These are phyloP conservation scores for Coelinius sp. DNA, from an alignment of 2,888 invertebrate genomes.

Conservation along the genomic window DNA sequence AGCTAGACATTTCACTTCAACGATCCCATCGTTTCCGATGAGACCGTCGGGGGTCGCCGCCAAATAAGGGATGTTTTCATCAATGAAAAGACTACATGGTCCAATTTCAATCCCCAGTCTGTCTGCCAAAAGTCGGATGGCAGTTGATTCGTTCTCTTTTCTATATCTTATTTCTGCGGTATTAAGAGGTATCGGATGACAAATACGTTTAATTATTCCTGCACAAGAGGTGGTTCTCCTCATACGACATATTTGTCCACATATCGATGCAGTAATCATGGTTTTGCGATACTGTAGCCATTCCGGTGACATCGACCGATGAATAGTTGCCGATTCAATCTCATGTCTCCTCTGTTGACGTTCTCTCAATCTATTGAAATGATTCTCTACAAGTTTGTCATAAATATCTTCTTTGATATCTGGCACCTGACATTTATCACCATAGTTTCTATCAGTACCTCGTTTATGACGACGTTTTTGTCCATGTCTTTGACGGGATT, in stretches of 20 bases:
- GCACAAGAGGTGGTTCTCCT: background rate
- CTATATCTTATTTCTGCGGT: slow-evolving; percentile 43
- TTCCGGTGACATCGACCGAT: background rate
- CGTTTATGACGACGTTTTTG: background rate
- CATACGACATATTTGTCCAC: background rate
- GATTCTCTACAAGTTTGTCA: background rate
- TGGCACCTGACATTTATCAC: background rate
- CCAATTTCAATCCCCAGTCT: background rate
- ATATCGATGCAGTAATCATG: background rate
- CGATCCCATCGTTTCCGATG: slow-evolving; percentile 41
- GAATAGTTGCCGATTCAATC: background rate
- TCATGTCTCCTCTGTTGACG: background rate
- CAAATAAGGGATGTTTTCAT: slow-evolving; percentile 37
- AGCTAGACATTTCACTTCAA: slow-evolving; percentile 46
- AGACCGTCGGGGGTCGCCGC: slow-evolving; percentile 45
- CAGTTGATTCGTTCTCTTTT: slow-evolving; percentile 39
- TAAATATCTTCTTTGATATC: background rate
- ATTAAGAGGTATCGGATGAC: slow-evolving; percentile 36
- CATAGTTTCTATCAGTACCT: background rate
- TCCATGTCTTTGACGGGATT: background rate
- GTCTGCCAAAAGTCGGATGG: background rate
- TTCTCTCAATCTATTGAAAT: background rate
- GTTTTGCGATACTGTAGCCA: too few species aligned
- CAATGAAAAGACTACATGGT: slow-evolving; percentile 37
- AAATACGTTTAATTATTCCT: background rate